phyloP scores from a whole-genome alignment of 2,888 invertebrate species.

The Chrysolina haemoptera region DNA sequence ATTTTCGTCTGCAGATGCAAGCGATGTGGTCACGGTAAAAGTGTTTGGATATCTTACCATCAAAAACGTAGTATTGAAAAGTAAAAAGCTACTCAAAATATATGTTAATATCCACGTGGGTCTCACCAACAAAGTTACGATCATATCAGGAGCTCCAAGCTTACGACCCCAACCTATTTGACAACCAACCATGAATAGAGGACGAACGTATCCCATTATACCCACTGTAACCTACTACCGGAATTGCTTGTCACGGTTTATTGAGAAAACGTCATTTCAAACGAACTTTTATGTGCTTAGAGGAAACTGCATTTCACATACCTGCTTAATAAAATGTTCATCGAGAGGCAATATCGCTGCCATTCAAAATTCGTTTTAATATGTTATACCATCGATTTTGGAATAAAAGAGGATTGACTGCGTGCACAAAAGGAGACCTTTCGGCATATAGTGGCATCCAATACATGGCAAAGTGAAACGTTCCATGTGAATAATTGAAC shows the following conservation, averaged over 20 bases:
- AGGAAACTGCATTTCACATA: too few relatives aligned
- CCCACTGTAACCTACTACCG: not conserved
- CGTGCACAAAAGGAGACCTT: not conserved
- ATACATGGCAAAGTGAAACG: not conserved
- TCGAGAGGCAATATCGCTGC: not conserved
- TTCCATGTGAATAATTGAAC: not conserved
- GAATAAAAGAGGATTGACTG: not conserved
- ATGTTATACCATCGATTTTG: conserved; percentile 8
- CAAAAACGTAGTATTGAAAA: too few relatives aligned
- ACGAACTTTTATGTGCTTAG: not conserved
- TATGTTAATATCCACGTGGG: too few relatives aligned
- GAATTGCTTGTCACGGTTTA: not conserved
- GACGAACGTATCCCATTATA: not conserved
- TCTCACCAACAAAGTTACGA: too few relatives aligned
- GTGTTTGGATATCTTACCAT: too few relatives aligned
- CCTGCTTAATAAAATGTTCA: not conserved
- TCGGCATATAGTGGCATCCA: not conserved
- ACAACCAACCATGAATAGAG: not conserved
- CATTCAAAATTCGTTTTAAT: not conserved
- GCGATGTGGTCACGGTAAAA: too few relatives aligned
- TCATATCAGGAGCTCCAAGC: too few relatives aligned
- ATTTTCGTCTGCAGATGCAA: too few relatives aligned
- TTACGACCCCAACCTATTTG: too few relatives aligned
- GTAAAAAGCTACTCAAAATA: too few relatives aligned
- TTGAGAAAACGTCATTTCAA: conserved; percentile 3